Percentiles rank a stretch among this genome's conserved stretches.
These are phyloP conservation scores for Megalonaias nervosa DNA, from an alignment of 1,140 invertebrate species.

Conservation along the genomic window DNA sequence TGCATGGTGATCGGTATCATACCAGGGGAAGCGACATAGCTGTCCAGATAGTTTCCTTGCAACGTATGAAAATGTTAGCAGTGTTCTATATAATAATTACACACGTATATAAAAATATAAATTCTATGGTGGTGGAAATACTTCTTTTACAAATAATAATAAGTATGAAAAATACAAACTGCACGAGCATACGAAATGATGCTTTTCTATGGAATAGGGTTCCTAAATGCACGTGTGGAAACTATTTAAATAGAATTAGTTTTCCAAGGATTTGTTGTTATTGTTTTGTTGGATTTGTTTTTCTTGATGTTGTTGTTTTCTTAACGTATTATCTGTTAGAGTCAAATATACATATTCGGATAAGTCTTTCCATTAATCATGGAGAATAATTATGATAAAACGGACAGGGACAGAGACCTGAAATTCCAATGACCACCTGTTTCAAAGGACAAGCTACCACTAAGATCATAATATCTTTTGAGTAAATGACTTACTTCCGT, in stretches of 20 bases:
- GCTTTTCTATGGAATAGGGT: neutral
- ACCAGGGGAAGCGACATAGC: slow-evolving; percentile 22
- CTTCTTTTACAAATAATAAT: neutral
- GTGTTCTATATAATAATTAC: neutral
- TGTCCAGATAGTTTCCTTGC: slow-evolving; percentile 26
- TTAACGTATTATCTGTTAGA: too few relatives aligned
- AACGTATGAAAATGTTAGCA: neutral
- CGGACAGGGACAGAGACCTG: too few relatives aligned
- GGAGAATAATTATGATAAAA: too few relatives aligned
- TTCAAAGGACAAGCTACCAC: neutral
- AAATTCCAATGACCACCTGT: neutral
- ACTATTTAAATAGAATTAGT: too few relatives aligned
- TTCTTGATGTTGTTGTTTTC: too few relatives aligned
- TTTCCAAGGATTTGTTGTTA: too few relatives aligned
- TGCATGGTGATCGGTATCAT: neutral
- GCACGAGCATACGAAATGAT: neutral
- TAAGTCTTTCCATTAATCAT: too few relatives aligned
- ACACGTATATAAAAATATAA: neutral
- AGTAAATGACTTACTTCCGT: slow-evolving; percentile 21
- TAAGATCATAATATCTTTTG: neutral
- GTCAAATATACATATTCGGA: too few relatives aligned
- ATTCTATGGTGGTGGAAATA: neutral
- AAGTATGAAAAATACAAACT: neutral
- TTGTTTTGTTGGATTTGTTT: too few relatives aligned
- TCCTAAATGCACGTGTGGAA: too few relatives aligned